A percentile compares a stretch with the other conserved stretches of the same genome.
Evolutionary conservation across 2,888 invertebrate species (phyloP).

Genomic region (Gymnoscelis rufifasciata): DNA sequence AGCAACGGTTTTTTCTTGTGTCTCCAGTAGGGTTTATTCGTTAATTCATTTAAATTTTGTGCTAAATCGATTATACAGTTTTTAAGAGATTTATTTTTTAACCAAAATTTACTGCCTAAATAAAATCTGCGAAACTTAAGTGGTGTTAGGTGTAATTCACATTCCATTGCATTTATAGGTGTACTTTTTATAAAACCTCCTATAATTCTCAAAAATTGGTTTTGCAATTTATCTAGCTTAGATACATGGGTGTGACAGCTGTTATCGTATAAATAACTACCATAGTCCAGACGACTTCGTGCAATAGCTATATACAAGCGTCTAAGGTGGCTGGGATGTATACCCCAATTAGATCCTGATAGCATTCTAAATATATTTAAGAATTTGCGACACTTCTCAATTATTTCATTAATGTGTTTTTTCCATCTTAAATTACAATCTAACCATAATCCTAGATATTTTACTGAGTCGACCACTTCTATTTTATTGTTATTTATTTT

Average conservation of each 20-base stretch:
- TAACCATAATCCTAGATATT: neutral
- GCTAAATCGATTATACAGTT: too few relatives aligned
- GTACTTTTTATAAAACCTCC: neutral
- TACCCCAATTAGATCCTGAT: neutral
- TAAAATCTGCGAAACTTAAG: neutral
- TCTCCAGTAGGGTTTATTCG: too few relatives aligned
- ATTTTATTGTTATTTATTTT: neutral
- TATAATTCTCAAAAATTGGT: neutral
- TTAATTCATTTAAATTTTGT: too few relatives aligned
- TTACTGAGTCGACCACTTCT: neutral
- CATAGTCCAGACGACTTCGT: neutral
- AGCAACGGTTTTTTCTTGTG: too few relatives aligned
- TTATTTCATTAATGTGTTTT: neutral
- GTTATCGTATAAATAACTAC: neutral
- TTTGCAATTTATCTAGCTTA: neutral
- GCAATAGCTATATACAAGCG: neutral
- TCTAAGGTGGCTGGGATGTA: neutral
- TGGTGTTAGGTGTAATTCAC: neutral
- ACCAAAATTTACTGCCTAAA: neutral
- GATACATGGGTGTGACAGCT: neutral
- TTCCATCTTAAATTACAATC: neutral
- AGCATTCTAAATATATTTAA: neutral
- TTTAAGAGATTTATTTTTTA: neutral
- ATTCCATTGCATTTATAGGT: neutral
- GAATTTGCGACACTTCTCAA: neutral